Base-by-base conservation (phyloP, 2,113 vertebrate genomes). In the Poecilia latipinna region DNA sequence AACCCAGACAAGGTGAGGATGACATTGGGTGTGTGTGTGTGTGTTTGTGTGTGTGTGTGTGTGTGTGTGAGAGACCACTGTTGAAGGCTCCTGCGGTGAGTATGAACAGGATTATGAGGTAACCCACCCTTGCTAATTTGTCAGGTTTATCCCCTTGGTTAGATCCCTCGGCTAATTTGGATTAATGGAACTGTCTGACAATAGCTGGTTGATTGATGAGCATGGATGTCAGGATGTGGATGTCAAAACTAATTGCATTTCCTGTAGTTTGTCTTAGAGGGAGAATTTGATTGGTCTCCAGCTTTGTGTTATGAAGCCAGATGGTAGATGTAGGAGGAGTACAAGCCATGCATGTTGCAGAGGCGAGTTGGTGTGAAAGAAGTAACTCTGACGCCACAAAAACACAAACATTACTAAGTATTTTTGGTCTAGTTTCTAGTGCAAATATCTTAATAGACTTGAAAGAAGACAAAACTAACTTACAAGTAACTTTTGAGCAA, bases 1-100 rank as follows among this genome's bases (percentile, higher is more conserved):
- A 98, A 99, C 94, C 95, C 98, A 88, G 97, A 98, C 80, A 99
- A 99, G 96, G 98, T 98, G 92, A 94, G 93, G 69, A 37, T 10
- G 10, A 11, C 35, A 3, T 37, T 11, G 1, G 39, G 39, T 42
- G 71, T 54, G 26, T 61, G 4, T 32, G 33, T 64, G 63, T 54
- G 61, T 48, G 39, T 26, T 26, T 72, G 75, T 83, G 65, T 4
- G 24, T 65, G 35, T 77, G 62, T 3, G 22, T 10, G 3, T 57
- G 10, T 65, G 35, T 77, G 62, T 66, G 79, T 83, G 70, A 63
- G 60, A 75, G 88, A 74, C 82, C 83, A 75, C 0, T 86, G 65
- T 86, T 11, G 48, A 83, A 75, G 74, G 65, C 39, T 74, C 87
- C 79, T 37, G n/a, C 83, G 90, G 91, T 91, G 85, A 88, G 86